Percentiles rank a stretch among this genome's conserved stretches.
Conservation (phyloP, 2,888 invertebrate genomes). For the Drosophila paramelanica region DNA sequence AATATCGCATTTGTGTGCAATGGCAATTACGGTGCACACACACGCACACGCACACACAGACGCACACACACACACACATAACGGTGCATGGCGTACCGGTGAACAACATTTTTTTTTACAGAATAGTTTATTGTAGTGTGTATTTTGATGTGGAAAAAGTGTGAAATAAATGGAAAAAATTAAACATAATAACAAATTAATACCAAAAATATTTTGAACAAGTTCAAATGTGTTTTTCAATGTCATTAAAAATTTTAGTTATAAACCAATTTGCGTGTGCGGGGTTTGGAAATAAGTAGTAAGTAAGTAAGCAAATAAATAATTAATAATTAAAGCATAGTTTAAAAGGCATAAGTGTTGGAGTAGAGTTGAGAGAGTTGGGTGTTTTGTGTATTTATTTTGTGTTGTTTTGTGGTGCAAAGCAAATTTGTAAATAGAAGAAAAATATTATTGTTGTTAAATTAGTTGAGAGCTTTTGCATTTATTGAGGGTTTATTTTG, state of each 20-base stretch:
- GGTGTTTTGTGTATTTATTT: constrained; percentile 14
- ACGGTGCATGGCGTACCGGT: constrained; percentile 23
- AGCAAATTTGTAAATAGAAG: constrained; percentile 73
- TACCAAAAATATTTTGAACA: constrained; percentile 1
- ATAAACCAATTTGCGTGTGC: constrained; percentile 22
- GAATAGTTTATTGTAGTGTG: constrained; percentile 4
- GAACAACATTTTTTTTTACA: constrained; percentile 7
- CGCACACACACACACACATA: constrained; percentile 12
- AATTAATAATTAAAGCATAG: constrained; percentile 34
- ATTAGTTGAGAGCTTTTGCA: constrained; percentile 57
- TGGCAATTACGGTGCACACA: constrained; percentile 16
- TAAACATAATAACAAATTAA: constrained; percentile 38
- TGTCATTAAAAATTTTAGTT: constrained; percentile 7
- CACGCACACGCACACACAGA: constrained; percentile 13
- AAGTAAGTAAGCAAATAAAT: constrained; percentile 4
- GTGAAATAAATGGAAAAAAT: constrained; percentile 27
- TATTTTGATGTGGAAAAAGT: constrained; percentile 12
- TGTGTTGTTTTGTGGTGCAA: constrained; percentile 56
- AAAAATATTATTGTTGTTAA: constrained; percentile 57
- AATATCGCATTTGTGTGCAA: constrained; percentile 19
- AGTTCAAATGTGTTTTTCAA: constrained; percentile 3
- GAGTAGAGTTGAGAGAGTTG: constrained; percentile 15
- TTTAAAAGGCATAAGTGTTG: constrained; percentile 22
- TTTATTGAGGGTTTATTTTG: neutral
- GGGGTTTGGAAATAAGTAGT: neutral